These are phyloP conservation scores for Halocaridina rubra DNA, from an alignment of 2,888 invertebrate species.

Conservation along the genomic window DNA sequence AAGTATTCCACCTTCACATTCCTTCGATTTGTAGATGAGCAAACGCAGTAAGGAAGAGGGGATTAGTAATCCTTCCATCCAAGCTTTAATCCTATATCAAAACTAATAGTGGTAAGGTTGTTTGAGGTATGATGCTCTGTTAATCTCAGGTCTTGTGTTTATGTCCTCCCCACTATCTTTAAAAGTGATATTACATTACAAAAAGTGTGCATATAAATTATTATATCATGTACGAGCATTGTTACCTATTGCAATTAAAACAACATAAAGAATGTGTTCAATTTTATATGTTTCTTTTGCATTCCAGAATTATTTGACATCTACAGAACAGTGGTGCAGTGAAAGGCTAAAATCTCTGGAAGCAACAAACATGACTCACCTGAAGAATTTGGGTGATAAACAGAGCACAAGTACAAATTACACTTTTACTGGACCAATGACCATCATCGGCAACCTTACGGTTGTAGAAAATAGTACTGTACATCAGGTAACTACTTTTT, in stretches of 20 bases:
- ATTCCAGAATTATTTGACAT: not conserved
- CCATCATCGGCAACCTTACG: not conserved
- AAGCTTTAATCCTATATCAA: too few species aligned
- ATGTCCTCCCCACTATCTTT: too few species aligned
- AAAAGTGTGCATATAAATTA: not conserved
- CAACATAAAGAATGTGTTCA: too few species aligned
- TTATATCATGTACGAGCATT: not conserved
- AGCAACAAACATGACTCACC: not conserved
- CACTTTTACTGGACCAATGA: not conserved
- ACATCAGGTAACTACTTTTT: not conserved
- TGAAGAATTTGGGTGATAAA: not conserved
- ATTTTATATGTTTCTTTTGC: not conserved
- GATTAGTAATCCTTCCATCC: too few species aligned
- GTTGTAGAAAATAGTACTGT: not conserved
- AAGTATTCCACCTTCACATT: too few species aligned
- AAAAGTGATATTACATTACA: too few species aligned
- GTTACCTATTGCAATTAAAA: not conserved
- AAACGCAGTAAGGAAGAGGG: too few species aligned
- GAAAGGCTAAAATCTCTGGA: not conserved
- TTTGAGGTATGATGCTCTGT: not conserved
- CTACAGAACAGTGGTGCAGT: not conserved
- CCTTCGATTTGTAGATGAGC: too few species aligned
- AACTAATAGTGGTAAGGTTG: not conserved
- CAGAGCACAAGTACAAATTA: not conserved
- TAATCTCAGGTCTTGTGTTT: too few species aligned